These are phyloP conservation scores for Psix sp. DNA, from an alignment of 1,140 invertebrate species.

Conservation along the genomic window DNA sequence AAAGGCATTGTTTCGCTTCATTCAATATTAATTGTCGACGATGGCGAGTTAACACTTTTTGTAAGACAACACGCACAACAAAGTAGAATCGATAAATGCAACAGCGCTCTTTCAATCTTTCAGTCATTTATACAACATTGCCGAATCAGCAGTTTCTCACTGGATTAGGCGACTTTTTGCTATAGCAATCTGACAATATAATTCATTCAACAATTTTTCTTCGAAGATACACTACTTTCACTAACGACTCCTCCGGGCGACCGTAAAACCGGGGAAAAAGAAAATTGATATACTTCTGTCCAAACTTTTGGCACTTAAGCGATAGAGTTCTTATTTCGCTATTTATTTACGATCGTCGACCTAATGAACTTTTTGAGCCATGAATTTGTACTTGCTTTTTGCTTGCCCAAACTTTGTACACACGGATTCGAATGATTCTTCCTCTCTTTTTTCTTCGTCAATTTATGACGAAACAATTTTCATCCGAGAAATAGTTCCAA, in stretches of 20 bases:
- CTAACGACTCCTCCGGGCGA: constrained; percentile 52
- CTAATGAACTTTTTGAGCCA: constrained; percentile 42
- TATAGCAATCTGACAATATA: constrained; percentile 48
- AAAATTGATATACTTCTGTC: constrained; percentile 57
- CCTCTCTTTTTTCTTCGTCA: neutral
- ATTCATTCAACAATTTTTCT: constrained; percentile 56
- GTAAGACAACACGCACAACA: constrained; percentile 29
- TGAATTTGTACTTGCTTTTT: constrained; percentile 46
- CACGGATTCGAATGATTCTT: constrained; percentile 14
- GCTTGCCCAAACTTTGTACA: constrained; percentile 12
- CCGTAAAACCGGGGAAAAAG: constrained; percentile 51
- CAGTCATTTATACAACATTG: constrained; percentile 54
- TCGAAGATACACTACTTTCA: constrained; percentile 52
- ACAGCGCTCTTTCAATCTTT: constrained; percentile 51
- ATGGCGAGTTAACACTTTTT: constrained; percentile 30
- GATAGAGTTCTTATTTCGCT: constrained; percentile 47
- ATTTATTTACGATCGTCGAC: constrained; percentile 50
- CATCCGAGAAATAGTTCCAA: too few relatives aligned
- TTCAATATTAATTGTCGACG: constrained; percentile 42
- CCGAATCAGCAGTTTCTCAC: constrained; percentile 54
- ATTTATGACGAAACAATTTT: too few relatives aligned
- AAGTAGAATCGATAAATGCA: constrained; percentile 54
- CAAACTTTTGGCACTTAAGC: constrained; percentile 56
- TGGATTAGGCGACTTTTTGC: constrained; percentile 56
- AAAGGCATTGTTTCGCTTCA: constrained; percentile 19